Evolutionary conservation across 2,888 invertebrate species (phyloP), one percentile per base, ranked within the genome.

Genomic region (Pyralis farinalis): DNA sequence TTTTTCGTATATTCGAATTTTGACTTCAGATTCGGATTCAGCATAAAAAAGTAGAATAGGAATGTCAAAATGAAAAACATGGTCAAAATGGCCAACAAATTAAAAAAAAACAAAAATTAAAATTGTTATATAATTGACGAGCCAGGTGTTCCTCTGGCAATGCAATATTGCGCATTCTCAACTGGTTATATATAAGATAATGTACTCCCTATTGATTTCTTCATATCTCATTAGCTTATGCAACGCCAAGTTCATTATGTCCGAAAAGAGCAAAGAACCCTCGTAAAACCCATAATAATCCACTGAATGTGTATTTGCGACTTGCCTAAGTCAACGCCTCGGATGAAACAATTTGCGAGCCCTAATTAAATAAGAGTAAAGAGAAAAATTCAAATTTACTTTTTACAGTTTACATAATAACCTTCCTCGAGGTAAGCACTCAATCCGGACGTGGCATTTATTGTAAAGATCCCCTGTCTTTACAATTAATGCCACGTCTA

Each of bases 351-450:
- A 56, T 58, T 58, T 58, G 53, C 43, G 46, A 43, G 43, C 46
- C 50, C 53, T 54, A 54, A 57, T 55, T 50, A 58, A 60, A 58
- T 60, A 58, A 53, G 50, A 49, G 46, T 47, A 42, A 44, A 49
- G 47, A 48, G 49, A 44, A 47, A 25, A 56, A 54, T 54, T 60
- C 52, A 48, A 58, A 58, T 55, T 60, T 55, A 52, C 51, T 40
- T 28, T 41, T 46, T 45, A 28, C 20, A 48, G 53, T 55, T 56
- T 52, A 44, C 57, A 58, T 59, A 62, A 62, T 53, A 50, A 52
- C 56, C 53, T n/a, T n/a, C n/a, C 48, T 40, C 28, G 7, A 35
- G 7, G 7, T 44, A 52, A 54, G 47, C 51, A 47, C 55, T 61
- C 59, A 58, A 59, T 61, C 55, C 51, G 43, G 34, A 42, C 16